Evolutionary conservation across 2,113 vertebrate species (phyloP), one percentile per base, ranked within the genome.

Genomic region (Riparia riparia): DNA sequence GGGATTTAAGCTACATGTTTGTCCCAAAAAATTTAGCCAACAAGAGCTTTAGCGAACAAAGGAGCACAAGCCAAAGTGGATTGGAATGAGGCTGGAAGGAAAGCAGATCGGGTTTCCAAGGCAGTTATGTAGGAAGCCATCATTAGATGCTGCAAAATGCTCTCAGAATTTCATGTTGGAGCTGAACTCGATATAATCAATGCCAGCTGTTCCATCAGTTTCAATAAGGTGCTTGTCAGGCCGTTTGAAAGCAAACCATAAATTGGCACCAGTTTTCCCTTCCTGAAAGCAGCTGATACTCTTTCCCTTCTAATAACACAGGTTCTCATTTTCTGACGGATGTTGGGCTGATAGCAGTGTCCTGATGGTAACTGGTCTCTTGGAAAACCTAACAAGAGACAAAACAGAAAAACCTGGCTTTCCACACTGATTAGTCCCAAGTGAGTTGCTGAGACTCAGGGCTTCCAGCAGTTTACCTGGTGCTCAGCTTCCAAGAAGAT

Each of bases 1-100:
- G 24, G 63, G 92, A 96, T 93, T 96, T 90, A 94, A 93, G 85
- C 89, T 90, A 89, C 34, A 47, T 77, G 76, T 92, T 88, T 89
- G 86, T 86, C 86, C 72, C 69, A 83, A 61, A 83, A 95, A 93
- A 77, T 78, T 93, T 88, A 78, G 84, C 85, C 93, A 95, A 93
- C 88, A 96, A 93, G 80, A 89, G 86, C 58, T 89, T 93, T 93
- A 92, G 57, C 31, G 89, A 92, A 94, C 91, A 94, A 92, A 95
- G 93, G 88, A 86, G 70, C 24, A 54, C 66, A 89, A 86, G 22
- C 58, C 82, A 94, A 90, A 87, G 82, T 96, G 87, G 70, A 84
- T 26, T 57, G 73, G 64, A 89, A 84, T 41, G 31, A 44, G 72
- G 24, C 25, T 93, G 56, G 72, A 93, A 85, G 72, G 56, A 90